These are phyloP conservation scores for Crotophaga sulcirostris DNA, from an alignment of 2,113 vertebrate species.

Conservation along the genomic window DNA sequence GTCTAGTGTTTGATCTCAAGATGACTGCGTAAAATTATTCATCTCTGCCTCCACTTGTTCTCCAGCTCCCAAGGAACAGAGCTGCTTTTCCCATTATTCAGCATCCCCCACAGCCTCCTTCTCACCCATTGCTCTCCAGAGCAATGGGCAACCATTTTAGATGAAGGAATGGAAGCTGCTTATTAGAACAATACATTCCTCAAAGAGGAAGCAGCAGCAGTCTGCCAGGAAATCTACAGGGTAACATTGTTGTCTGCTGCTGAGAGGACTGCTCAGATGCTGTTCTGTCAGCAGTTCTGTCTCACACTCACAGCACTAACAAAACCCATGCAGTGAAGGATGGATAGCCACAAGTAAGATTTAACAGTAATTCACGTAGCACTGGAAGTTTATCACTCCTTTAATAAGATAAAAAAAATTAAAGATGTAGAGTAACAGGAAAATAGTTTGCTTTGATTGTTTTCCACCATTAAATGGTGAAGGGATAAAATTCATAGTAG, in stretches of 20 bases:
- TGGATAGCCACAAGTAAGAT: neutral
- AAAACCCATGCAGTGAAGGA: neutral
- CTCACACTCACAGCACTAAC: neutral
- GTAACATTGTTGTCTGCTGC: neutral
- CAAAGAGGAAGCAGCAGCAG: constrained; percentile 30
- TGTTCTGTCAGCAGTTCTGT: neutral
- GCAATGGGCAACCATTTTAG: neutral
- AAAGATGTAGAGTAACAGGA: neutral
- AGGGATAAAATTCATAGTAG: neutral
- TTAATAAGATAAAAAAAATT: neutral
- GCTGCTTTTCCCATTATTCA: neutral
- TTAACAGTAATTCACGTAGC: neutral
- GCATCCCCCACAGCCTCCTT: neutral
- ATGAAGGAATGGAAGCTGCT: neutral
- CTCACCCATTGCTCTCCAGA: neutral
- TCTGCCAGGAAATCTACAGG: constrained; percentile 14
- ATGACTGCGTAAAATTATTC: constrained; percentile 12
- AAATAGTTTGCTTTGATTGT: neutral
- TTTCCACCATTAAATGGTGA: neutral
- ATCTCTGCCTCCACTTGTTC: neutral
- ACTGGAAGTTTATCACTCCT: neutral
- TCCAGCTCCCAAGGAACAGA: neutral
- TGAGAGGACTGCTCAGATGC: neutral
- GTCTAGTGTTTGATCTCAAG: constrained; percentile 17
- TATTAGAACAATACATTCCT: neutral